Base-by-base conservation (phyloP, 2,113 vertebrate genomes). In the Pituophis catenifer region DNA sequence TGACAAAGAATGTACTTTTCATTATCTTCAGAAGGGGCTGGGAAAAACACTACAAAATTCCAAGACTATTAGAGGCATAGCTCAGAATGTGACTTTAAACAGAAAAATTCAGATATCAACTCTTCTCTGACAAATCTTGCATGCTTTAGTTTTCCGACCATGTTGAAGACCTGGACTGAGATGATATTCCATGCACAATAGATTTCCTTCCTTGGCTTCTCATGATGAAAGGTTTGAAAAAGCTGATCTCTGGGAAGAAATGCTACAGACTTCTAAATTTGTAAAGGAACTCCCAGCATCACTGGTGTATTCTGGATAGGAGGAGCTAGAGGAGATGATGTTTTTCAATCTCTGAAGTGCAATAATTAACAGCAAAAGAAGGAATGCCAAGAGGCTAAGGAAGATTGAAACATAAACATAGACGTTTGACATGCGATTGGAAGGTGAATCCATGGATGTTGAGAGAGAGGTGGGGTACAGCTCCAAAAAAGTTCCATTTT, bases 311-410 rank as follows among this genome's bases (percentile, higher is more conserved):
- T 99, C 99, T 0, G 99, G 99, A 93, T 98, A 98, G 1, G 99
- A 98, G 9, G 99, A 98, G 50, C 98, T 99, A 91, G 99, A 99
- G 81, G 98, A 98, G 97, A 99, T 99, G 86, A 99, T 98, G 94
- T 99, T 99, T 97, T 99, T 99, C 95, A 99, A 98, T 98, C 99
- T 98, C 97, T 99, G 98, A 92, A 99, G 99, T 93, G 99, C 98
- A 94, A 99, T 98, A 97, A 99, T 97, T 94, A 99, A 97, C 92
- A 99, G 98, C 86, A 98, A 98, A 94, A 99, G 98, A 93, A 99
- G 98, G 96, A 99, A 99, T 2, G 98, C 98, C 96, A 99, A 96
- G 93, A 99, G 98, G 94, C 99, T 98, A 55, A 99, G 98, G 96
- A 99, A 99, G 96, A 99, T 98, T 96, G 98, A 99, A 94, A 99